phyloP scores from a whole-genome alignment of 2,888 invertebrate species.

The Spisula solida region DNA sequence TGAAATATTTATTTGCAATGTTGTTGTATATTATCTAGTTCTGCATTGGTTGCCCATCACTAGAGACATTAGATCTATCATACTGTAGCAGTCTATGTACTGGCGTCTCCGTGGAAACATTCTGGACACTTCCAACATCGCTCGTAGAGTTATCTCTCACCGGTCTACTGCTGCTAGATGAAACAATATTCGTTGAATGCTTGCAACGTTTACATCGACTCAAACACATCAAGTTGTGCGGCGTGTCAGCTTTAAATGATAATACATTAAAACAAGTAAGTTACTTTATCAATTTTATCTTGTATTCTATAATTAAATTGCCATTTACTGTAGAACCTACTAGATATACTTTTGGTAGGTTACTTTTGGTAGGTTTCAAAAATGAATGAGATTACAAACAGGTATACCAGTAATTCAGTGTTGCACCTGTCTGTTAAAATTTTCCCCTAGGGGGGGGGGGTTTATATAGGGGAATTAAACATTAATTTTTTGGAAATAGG shows the following conservation, averaged over 20 bases:
- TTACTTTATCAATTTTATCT: neutral
- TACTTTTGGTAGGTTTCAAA: too few relatives aligned
- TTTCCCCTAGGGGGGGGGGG: too few relatives aligned
- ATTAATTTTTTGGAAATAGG: too few relatives aligned
- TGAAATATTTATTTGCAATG: too few relatives aligned
- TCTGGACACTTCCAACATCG: constrained; percentile 82
- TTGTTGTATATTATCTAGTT: constrained; percentile 73
- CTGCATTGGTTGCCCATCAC: constrained; percentile 79
- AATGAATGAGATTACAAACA: too few relatives aligned
- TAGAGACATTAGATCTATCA: constrained; percentile 82
- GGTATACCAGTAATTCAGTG: too few relatives aligned
- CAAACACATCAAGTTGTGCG: constrained; percentile 80
- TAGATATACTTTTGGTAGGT: too few relatives aligned
- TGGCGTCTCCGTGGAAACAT: constrained; percentile 75
- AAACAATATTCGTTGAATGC: constrained; percentile 80
- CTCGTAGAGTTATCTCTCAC: constrained; percentile 82
- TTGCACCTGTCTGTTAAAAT: too few relatives aligned
- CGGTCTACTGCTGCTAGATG: constrained; percentile 81
- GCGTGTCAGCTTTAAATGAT: constrained; percentile 83
- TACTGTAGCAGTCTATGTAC: constrained; percentile 81
- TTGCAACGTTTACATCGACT: constrained; percentile 79
- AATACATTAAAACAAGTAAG: constrained; percentile 81
- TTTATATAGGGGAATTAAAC: too few relatives aligned
- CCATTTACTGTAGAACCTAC: too few relatives aligned
- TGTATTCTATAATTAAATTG: too few relatives aligned